Evolutionary conservation across 2,797 vertebrate genomes (phyloP).

Genomic region (Squalus acanthias): DNA sequence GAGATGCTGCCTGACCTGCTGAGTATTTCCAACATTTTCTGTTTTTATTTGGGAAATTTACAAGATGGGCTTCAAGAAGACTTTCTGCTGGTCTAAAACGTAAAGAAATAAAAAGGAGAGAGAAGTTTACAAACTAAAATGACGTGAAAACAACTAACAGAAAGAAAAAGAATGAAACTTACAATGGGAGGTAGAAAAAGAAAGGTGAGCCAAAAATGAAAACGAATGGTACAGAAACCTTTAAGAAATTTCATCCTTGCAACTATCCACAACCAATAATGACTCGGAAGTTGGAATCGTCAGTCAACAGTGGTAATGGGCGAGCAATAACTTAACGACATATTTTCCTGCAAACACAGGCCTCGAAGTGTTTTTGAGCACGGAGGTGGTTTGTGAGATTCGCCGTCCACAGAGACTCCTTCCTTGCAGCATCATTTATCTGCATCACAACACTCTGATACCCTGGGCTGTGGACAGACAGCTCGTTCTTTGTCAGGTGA

Average conservation of each 20-base stretch:
- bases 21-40: too few species aligned
- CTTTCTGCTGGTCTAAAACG: too few species aligned
- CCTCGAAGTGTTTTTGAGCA: background rate
- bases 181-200: background rate
- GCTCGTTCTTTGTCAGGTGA: background rate
- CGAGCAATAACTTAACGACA: background rate
- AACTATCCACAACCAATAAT: background rate
- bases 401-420: too few species aligned
- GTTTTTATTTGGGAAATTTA: too few species aligned
- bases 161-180: background rate
- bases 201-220: background rate
- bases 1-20: too few species aligned
- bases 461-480: background rate
- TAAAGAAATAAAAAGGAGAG: background rate
- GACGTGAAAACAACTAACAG: background rate
- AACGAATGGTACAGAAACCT: background rate
- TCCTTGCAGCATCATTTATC: background rate
- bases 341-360: background rate
- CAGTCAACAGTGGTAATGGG: background rate
- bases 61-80: background rate
- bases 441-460: background rate
- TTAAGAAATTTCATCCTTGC: background rate
- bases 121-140: background rate
- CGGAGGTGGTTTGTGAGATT: background rate
- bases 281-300: background rate